Percentiles rank a stretch among this genome's conserved stretches.
These are phyloP conservation scores for Schmidtea mediterranea DNA, from an alignment of 1,140 invertebrate genomes.

Conservation along the genomic window DNA sequence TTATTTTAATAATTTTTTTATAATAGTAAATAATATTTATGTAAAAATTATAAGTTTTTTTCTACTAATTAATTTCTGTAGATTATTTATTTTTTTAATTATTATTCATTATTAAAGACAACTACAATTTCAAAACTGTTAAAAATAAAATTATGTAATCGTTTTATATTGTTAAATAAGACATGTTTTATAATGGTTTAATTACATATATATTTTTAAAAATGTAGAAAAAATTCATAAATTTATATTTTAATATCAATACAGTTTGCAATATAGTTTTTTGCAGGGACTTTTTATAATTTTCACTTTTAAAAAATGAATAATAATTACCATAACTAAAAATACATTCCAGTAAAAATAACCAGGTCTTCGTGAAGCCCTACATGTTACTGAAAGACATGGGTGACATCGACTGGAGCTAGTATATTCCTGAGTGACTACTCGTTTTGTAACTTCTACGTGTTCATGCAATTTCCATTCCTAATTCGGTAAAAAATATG, in stretches of 20 bases:
- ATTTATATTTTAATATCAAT: neutral
- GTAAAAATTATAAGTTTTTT: too few species aligned
- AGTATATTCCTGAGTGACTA: constrained; percentile 9
- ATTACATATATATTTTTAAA: neutral
- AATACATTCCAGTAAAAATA: constrained; percentile 15
- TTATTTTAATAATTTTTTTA: too few species aligned
- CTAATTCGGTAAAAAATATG: constrained; percentile 3
- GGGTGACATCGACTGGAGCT: constrained; percentile 9
- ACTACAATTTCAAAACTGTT: too few species aligned
- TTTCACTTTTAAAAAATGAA: too few species aligned
- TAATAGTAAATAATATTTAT: too few species aligned
- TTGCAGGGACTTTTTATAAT: too few species aligned
- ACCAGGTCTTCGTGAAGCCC: constrained; percentile 11
- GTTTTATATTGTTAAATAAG: too few species aligned
- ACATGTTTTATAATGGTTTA: neutral
- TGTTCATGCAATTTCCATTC: constrained; percentile 12
- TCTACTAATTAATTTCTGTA: too few species aligned
- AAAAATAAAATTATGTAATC: too few species aligned
- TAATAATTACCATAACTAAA: constrained; percentile 11
- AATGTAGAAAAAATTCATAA: neutral
- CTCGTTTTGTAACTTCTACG: constrained; percentile 10
- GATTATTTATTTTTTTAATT: too few species aligned
- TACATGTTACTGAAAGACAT: constrained; percentile 10
- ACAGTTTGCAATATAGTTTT: too few species aligned
- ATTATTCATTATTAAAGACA: too few species aligned